phyloP scores from a whole-genome alignment of 2,113 vertebrate species.

The Bungarus multicinctus region DNA sequence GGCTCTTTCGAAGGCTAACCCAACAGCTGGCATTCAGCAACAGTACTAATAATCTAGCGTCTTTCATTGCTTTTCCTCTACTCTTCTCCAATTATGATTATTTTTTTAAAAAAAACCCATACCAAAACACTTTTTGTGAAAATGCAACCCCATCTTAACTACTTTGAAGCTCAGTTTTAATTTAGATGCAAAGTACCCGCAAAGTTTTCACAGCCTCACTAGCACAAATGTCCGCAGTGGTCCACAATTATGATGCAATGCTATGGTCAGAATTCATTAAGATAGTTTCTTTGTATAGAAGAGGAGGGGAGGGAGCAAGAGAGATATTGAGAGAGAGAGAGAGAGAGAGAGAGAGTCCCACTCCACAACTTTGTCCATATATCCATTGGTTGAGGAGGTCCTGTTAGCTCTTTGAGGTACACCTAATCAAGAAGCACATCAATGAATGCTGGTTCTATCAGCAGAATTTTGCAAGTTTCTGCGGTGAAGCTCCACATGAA shows the following conservation, averaged over 20 bases:
- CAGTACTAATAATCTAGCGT: conserved; percentile 52
- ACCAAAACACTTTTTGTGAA: conserved; percentile 48
- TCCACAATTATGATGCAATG: conserved; percentile 50
- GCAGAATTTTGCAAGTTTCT: background rate
- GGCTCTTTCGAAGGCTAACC: conserved; percentile 40
- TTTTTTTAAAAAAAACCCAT: background rate
- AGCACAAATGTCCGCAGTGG: conserved; percentile 50
- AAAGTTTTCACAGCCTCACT: conserved; percentile 41
- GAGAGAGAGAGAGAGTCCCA: background rate
- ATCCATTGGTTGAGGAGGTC: background rate
- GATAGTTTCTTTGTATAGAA: conserved; percentile 11
- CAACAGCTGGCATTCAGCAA: conserved; percentile 44
- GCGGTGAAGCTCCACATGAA: background rate
- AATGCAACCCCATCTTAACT: conserved; percentile 45
- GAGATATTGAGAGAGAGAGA: too few species aligned
- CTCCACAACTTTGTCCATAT: background rate
- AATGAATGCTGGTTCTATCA: background rate
- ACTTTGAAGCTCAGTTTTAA: conserved; percentile 72
- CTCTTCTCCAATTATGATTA: background rate
- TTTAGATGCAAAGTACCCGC: conserved; percentile 67
- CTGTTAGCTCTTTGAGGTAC: background rate
- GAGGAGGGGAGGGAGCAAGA: background rate
- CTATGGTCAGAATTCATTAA: conserved; percentile 55
- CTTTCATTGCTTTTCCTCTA: conserved; percentile 30
- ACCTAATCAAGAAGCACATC: background rate